Conservation (phyloP, 2,888 invertebrate genomes). For the Pelosia muscerda region DNA sequence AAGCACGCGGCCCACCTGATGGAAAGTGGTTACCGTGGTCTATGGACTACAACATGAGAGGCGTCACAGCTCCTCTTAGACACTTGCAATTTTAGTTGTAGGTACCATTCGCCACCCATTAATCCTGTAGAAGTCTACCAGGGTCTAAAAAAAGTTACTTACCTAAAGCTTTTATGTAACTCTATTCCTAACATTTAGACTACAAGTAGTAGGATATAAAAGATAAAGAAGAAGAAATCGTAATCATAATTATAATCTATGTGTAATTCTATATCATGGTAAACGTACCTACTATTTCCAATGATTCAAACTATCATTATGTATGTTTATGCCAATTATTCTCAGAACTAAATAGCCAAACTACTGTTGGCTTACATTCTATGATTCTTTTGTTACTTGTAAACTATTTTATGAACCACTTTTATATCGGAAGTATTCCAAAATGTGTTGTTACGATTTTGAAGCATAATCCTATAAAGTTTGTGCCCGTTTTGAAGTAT, state of each 20-base stretch:
- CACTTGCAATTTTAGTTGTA: too few relatives aligned
- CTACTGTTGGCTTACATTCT: neutral
- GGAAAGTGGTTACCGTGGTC: too few relatives aligned
- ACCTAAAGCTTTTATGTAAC: neutral
- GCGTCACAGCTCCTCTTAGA: too few relatives aligned
- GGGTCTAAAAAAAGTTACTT: neutral
- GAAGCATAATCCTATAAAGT: neutral
- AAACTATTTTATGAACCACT: neutral
- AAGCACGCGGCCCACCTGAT: too few relatives aligned
- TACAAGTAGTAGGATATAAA: neutral
- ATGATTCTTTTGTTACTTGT: neutral
- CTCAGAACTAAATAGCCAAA: neutral
- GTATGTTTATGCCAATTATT: neutral
- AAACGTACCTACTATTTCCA: neutral
- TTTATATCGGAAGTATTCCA: conserved; percentile 2
- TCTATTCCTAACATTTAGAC: neutral
- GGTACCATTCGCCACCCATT: too few relatives aligned
- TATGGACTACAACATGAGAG: too few relatives aligned
- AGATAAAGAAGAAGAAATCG: neutral
- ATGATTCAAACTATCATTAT: neutral
- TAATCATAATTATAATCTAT: neutral
- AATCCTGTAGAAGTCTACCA: too few relatives aligned
- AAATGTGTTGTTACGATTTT: neutral
- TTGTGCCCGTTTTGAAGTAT: neutral
- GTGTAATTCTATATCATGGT: neutral